Base-by-base conservation (phyloP, 2,797 vertebrate species). In the Sternarchorhynchus goeldii region DNA sequence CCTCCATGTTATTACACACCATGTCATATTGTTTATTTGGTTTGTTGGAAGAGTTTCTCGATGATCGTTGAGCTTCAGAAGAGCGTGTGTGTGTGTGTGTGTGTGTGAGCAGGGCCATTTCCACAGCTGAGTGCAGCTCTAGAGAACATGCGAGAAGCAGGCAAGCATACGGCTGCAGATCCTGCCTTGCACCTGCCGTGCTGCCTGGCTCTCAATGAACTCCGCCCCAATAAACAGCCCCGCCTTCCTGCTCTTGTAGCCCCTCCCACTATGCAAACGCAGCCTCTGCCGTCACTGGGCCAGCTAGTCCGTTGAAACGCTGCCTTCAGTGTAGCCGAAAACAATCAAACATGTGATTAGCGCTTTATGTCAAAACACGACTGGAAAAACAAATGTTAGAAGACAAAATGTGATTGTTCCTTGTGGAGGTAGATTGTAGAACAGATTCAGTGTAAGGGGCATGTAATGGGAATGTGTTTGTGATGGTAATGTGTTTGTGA, bases 141-240 rank as follows among this genome's bases (percentile, higher is more conserved):
- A 69, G 60, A 74, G 72, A 41, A 86, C 85, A 55, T 88, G 82
- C 88, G 86, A 90, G 89, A 87, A 79, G 77, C 86, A 88, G 84
- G 79, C 83, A 76, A 78, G 85, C 90, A 90, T 90, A 91, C 89
- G 90, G 88, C 60, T 25, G 62, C 70, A 31, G 18, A 62, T 78
- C 85, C 86, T 87, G 83, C 31, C 83, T 85, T 80, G 88, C 90
- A 90, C 89, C 87, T 90, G 89, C 89, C 78, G 87, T 83, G 87
- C 78, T 62, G 83, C 84, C 85, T 89, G 79, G 41, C 41, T 7
- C 64, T 70, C 70, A 79, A 55, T 88, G 87, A 90, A 91, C 89
- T 84, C 72, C 87, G 64, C 89, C 87, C 88, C 87, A 60, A 59
- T 70, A 76, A 39, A 58, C 32, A 55, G 45, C 56, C 29, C 79